phyloP scores from a whole-genome alignment of 2,113 vertebrate species.

The Indicator indicator region DNA sequence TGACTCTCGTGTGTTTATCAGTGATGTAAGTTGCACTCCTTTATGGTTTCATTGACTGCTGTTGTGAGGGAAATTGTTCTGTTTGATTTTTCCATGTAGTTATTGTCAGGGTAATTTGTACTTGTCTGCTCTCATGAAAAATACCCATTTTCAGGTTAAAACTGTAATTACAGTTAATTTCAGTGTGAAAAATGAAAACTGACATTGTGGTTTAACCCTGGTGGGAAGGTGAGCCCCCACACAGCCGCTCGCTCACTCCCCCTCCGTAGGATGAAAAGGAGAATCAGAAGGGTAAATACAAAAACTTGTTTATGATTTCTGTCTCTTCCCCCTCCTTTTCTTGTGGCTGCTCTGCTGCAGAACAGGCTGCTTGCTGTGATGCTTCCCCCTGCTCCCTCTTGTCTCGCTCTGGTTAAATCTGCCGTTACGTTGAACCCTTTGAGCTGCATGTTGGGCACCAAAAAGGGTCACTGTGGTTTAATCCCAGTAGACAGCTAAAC shows the following conservation, averaged over 20 bases:
- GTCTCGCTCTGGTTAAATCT: neutral
- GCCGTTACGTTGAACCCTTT: rapidly evolving
- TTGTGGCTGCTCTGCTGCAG: neutral
- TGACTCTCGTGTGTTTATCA: neutral
- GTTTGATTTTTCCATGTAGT: neutral
- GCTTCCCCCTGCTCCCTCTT: neutral
- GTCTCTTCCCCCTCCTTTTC: neutral
- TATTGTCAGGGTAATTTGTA: neutral
- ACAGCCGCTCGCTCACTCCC: neutral
- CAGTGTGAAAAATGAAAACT: neutral
- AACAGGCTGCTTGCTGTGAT: neutral
- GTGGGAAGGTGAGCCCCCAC: neutral
- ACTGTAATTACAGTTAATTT: neutral
- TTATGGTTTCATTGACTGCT: neutral
- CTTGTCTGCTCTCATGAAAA: neutral
- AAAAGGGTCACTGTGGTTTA: neutral
- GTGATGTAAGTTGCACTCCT: neutral
- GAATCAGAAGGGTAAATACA: neutral
- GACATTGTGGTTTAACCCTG: neutral
- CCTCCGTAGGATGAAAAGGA: neutral
- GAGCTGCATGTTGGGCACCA: neutral
- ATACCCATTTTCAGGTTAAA: neutral
- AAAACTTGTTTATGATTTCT: neutral
- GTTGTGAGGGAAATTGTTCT: neutral
- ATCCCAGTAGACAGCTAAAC: neutral